A percentile compares a stretch with the other conserved stretches of the same genome.
Evolutionary conservation across 2,113 vertebrate species (phyloP).

Genomic region (Xyrauchen texanus): DNA sequence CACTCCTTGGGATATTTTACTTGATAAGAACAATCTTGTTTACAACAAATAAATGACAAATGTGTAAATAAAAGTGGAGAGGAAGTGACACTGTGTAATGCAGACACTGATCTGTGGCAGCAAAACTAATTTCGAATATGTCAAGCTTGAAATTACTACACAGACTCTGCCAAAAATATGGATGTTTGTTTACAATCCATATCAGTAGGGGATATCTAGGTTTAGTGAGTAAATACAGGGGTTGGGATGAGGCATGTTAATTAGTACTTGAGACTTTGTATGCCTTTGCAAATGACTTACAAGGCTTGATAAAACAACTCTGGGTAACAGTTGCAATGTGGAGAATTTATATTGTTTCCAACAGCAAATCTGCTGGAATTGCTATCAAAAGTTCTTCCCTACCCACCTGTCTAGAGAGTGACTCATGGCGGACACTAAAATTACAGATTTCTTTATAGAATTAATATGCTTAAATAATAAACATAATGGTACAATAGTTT

Average conservation of each 20-base stretch:
- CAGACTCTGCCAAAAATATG: slow-evolving; percentile 54
- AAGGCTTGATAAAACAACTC: slow-evolving; percentile 25
- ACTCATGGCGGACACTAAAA: neutral
- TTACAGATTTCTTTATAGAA: slow-evolving; percentile 5
- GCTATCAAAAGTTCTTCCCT: neutral
- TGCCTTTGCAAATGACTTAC: slow-evolving; percentile 40
- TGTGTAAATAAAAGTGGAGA: slow-evolving; percentile 48
- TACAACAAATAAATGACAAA: slow-evolving; percentile 55
- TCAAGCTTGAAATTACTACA: slow-evolving; percentile 62
- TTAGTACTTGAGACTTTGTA: slow-evolving; percentile 40
- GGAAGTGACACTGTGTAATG: slow-evolving; percentile 41
- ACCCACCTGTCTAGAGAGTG: slow-evolving; percentile 7
- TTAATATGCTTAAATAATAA: neutral
- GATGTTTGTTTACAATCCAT: slow-evolving; percentile 57
- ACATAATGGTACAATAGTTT: neutral
- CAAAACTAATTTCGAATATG: slow-evolving; percentile 61
- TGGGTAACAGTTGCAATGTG: neutral
- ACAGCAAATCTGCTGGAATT: slow-evolving; percentile 7
- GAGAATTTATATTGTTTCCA: slow-evolving; percentile 35
- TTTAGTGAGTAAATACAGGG: slow-evolving; percentile 52
- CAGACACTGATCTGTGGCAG: slow-evolving; percentile 46
- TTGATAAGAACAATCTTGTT: slow-evolving; percentile 53
- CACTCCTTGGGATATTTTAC: slow-evolving; percentile 31
- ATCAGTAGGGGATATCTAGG: slow-evolving; percentile 50
- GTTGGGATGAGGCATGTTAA: slow-evolving; percentile 48